phyloP scores from a whole-genome alignment of 1,140 invertebrate genomes.

The Rhopalosiphum padi region DNA sequence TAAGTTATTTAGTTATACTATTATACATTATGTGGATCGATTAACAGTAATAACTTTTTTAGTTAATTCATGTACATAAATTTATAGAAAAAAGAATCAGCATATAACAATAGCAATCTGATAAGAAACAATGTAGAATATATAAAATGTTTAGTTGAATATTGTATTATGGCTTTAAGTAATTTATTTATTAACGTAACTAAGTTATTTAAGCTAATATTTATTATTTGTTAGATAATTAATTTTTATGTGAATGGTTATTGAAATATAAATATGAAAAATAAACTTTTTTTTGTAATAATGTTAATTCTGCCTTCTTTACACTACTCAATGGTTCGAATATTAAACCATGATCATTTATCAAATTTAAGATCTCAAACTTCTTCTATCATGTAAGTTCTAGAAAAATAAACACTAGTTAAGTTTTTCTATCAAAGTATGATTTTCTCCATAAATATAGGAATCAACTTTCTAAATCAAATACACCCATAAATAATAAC shows the following conservation, averaged over 20 bases:
- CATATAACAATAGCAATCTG: neutral
- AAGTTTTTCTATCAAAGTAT: neutral
- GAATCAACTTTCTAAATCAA: neutral
- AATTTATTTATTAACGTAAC: neutral
- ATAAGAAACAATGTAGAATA: neutral
- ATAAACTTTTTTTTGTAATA: neutral
- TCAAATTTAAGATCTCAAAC: neutral
- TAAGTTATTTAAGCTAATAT: neutral
- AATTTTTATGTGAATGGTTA: neutral
- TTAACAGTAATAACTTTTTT: too few species aligned
- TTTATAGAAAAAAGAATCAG: too few species aligned
- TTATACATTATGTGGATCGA: too few species aligned
- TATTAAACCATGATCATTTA: neutral
- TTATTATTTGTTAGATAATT: neutral
- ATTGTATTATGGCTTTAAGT: neutral
- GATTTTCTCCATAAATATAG: neutral
- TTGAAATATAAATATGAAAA: conserved; percentile 1
- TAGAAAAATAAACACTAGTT: neutral
- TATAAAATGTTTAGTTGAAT: neutral
- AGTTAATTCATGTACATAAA: too few species aligned
- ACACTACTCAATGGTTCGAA: neutral
- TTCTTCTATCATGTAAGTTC: neutral
- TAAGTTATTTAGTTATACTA: too few species aligned
- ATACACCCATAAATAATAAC: neutral
- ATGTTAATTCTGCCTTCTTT: neutral